Conservation (phyloP, 37 sponge, comb jelly and placozoan genomes). For the Haliclona indistincta region DNA sequence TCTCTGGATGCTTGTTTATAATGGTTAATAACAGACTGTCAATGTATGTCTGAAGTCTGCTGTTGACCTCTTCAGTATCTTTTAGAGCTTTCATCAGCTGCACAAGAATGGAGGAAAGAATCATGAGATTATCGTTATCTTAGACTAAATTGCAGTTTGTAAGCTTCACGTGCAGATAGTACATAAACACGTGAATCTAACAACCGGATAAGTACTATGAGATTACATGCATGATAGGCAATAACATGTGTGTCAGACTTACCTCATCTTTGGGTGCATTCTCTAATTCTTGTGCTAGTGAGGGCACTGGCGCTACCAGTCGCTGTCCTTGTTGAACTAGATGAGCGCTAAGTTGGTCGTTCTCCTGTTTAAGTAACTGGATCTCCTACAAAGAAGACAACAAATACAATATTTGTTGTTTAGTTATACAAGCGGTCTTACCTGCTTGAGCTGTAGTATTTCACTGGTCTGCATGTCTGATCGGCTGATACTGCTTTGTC, state of each 20-base stretch:
- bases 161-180: not conserved
- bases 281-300: slow-evolving; percentile 62
- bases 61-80: slow-evolving; percentile 41
- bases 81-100: slow-evolving; percentile 50
- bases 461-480: no score
- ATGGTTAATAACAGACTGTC: slow-evolving; percentile 53
- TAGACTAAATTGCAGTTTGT: not conserved
- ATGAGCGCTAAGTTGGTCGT: slow-evolving; percentile 21
- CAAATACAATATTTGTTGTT: no score
- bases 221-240: no score
- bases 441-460: no score
- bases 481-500: no score
- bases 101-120: not conserved
- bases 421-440: no score
- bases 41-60: slow-evolving; percentile 49
- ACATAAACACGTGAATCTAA: not conserved
- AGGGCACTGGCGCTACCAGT: slow-evolving; percentile 14
- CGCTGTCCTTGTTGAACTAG: slow-evolving; percentile 48
- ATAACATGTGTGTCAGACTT: no score
- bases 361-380: slow-evolving; percentile 22
- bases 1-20: slow-evolving; percentile 65
- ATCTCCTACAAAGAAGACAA: slow-evolving; percentile 20
- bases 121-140: not conserved
- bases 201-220: not conserved
- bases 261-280: slow-evolving; percentile 66